Evolutionary conservation across 2,888 invertebrate species (phyloP).

Genomic region (Xestia c-nigrum): DNA sequence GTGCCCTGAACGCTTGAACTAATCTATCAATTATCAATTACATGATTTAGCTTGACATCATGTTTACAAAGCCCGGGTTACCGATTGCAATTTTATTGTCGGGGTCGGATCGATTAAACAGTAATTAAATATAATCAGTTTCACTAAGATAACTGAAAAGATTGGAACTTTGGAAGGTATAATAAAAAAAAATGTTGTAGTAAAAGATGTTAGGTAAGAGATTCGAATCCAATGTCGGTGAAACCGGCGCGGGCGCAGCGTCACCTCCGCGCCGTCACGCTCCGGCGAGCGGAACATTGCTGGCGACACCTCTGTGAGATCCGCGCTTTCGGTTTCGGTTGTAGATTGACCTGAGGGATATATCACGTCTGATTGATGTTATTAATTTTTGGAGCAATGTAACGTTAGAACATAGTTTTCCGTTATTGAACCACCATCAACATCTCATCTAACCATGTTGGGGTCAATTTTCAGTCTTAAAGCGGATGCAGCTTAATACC

Average conservation of each 20-base stretch:
- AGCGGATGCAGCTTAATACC: constrained; percentile 6
- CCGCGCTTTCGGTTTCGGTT: constrained; percentile 78
- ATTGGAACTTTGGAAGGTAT: constrained; percentile 71
- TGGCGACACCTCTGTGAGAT: constrained; percentile 81
- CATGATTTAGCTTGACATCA: constrained; percentile 40
- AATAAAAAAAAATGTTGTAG: constrained; percentile 79
- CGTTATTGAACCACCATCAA: not conserved
- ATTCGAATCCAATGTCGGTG: constrained; percentile 84
- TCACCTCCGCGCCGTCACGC: constrained; percentile 79
- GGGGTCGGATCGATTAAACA: constrained; percentile 63
- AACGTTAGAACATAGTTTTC: not conserved
- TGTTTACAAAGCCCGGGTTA: constrained; percentile 51
- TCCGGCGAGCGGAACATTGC: constrained; percentile 85
- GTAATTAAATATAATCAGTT: constrained; percentile 69
- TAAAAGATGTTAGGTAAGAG: constrained; percentile 84
- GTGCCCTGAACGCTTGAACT: constrained; percentile 24
- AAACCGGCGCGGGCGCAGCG: constrained; percentile 75
- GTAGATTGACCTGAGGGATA: constrained; percentile 28
- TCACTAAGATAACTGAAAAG: constrained; percentile 65
- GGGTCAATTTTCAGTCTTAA: not conserved
- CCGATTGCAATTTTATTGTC: constrained; percentile 51
- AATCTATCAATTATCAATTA: constrained; percentile 41
- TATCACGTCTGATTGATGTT: constrained; percentile 14
- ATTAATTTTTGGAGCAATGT: not conserved
- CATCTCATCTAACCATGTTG: not conserved